A percentile compares a stretch with the other conserved stretches of the same genome.
phyloP scores from a whole-genome alignment of 2,113 vertebrate genomes.

The Festucalex cinctus region DNA sequence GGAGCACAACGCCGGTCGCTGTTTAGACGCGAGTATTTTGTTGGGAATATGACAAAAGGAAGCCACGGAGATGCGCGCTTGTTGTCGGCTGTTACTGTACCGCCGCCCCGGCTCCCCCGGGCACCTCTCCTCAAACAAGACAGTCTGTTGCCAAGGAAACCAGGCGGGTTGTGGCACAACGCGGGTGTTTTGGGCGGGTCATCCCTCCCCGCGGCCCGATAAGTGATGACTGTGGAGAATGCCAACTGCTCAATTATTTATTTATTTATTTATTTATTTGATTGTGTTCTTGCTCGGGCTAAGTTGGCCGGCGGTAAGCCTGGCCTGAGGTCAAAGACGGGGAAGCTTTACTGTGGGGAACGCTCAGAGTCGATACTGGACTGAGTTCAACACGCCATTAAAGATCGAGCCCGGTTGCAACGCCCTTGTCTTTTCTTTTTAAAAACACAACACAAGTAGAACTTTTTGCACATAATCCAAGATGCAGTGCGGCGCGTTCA shows the following conservation, averaged over 20 bases:
- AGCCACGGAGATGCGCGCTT: conserved; percentile 27
- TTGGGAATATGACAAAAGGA: conserved; percentile 21
- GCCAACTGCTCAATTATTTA: conserved; percentile 63
- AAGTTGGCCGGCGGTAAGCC: conserved; percentile 60
- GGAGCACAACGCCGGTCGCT: conserved; percentile 35
- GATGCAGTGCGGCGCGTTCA: conserved; percentile 1
- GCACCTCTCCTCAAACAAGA: conserved; percentile 66
- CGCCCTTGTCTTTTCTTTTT: conserved; percentile 25
- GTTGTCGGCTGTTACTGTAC: conserved; percentile 45
- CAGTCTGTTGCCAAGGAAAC: conserved; percentile 74
- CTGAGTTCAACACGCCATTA: conserved; percentile 55
- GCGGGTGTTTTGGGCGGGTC: conserved; percentile 64
- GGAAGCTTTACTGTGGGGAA: conserved; percentile 67
- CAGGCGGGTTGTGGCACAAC: conserved; percentile 56
- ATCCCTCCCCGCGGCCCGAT: conserved; percentile 61
- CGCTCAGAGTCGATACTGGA: conserved; percentile 67
- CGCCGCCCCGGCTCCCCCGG: conserved; percentile 51
- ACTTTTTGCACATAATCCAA: conserved; percentile 14
- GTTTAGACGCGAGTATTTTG: conserved; percentile 22
- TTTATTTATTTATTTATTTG: conserved; percentile 61
- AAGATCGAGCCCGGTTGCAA: conserved; percentile 49
- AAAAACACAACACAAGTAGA: neutral
- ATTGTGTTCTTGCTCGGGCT: conserved; percentile 62
- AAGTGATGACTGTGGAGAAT: conserved; percentile 73
- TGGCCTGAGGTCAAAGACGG: conserved; percentile 66